phyloP scores from a whole-genome alignment of 1,140 invertebrate species.

The Tetramorium alpestre region DNA sequence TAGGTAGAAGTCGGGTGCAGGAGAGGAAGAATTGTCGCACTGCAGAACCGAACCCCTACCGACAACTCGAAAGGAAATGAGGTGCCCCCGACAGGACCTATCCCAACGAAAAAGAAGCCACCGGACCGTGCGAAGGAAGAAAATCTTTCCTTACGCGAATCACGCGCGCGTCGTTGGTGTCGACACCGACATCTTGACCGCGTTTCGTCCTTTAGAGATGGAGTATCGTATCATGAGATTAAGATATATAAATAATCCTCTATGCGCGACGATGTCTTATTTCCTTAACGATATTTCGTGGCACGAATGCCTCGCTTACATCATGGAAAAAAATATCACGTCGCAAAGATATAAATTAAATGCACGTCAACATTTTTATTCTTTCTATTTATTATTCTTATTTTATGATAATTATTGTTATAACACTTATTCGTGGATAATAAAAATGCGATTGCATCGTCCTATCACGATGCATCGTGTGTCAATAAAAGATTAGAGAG shows the following conservation, averaged over 20 bases:
- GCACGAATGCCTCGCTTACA: background rate
- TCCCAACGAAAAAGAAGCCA: constrained; percentile 73
- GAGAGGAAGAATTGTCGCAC: constrained; percentile 63
- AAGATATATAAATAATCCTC: constrained; percentile 28
- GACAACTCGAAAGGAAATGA: constrained; percentile 74
- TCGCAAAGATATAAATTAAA: background rate
- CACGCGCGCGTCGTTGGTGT: constrained; percentile 61
- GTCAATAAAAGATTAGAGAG: constrained; percentile 49
- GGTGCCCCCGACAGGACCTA: constrained; percentile 73
- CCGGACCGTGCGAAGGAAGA: constrained; percentile 63
- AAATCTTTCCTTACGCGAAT: constrained; percentile 54
- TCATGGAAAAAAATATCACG: background rate
- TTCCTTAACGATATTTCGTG: background rate
- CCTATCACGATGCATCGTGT: background rate
- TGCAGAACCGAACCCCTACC: constrained; percentile 53
- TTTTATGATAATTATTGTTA: background rate
- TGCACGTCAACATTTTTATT: background rate
- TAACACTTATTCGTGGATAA: background rate
- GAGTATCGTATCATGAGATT: constrained; percentile 35
- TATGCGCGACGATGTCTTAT: background rate
- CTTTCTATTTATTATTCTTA: background rate
- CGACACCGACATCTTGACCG: constrained; percentile 30
- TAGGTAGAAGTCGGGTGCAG: constrained; percentile 46
- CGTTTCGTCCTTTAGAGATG: constrained; percentile 34
- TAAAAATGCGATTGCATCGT: constrained; percentile 1